Evolutionary conservation across 1,140 invertebrate species (phyloP), one percentile per base, ranked within the genome.

Genomic region (Meloidogyne hapla): DNA sequence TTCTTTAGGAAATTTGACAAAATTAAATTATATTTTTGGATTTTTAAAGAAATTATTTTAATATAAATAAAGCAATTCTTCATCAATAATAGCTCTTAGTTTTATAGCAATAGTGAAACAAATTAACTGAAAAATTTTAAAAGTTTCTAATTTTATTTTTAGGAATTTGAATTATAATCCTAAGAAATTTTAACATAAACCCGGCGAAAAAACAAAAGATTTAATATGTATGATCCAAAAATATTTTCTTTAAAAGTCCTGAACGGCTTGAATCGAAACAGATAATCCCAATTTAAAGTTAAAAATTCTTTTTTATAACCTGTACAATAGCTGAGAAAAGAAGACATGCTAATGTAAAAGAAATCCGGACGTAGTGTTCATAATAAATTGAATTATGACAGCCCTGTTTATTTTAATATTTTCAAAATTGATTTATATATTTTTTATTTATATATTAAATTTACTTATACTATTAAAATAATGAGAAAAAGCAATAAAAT

Each of bases 351-450:
- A 83, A 33, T n/a, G 66, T 66, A 18, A 83, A 68, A 9, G 83
- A 78, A 40, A 83, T 66, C 33, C 80, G 77, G 12, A 83, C 68
- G 62, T 82, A 56, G 25, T 85, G 45, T 48, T 83, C 81, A 63
- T 85, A 79, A 28, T 48, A 78, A n/a, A 84, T 56, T 21, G 79
- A 68, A 28, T 78, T 72, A 25, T 83, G 73, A 62, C 81, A 83
- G 21, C 81, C 81, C 81, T 83, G 26, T 23, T 56, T 56, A 56
- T n/a, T n/a, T 56, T 56, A n/a, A 56, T 56, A 56, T 48, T 48
- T 48, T 48, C 4, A 48, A 15, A 48, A 15, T 18, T 15, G 8
- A 56, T n/a, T 56, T 69, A 23, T 21, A n/a, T n/a, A n/a, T n/a
- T n/a, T n/a, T n/a, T n/a, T n/a, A n/a, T n/a, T n/a, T n/a, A n/a